Conservation (phyloP, 2,797 vertebrate species). For the Fratercula arctica region DNA sequence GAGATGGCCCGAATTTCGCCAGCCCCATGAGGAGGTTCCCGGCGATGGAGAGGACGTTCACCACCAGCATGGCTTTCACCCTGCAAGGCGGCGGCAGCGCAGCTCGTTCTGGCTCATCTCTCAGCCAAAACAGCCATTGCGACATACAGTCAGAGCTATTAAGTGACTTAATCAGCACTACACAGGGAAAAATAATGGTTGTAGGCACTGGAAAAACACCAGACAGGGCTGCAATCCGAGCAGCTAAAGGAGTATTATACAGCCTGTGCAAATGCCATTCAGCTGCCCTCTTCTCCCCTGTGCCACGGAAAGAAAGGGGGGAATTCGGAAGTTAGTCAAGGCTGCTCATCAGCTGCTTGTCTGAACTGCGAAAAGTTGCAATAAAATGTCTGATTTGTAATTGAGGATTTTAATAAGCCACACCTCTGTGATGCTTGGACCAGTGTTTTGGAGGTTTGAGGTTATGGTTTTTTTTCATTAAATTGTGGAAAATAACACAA, state of each 20-base stretch:
- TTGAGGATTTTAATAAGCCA: background rate
- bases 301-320: background rate
- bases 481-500: background rate
- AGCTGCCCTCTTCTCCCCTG: background rate
- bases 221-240: background rate
- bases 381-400: background rate
- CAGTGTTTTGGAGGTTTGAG: background rate
- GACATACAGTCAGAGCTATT: background rate
- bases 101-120: background rate
- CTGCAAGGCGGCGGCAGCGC: constrained; percentile 77
- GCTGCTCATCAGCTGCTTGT: background rate
- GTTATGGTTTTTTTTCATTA: background rate
- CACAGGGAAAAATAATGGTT: background rate
- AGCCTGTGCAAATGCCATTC: background rate
- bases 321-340: background rate
- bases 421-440: background rate
- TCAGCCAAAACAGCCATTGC: background rate
- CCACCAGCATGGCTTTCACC: constrained; percentile 89
- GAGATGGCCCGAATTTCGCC: constrained; percentile 86
- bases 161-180: background rate
- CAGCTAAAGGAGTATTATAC: background rate
- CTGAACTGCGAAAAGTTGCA: background rate
- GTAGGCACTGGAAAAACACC: background rate
- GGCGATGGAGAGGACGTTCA: constrained; percentile 86
- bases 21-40: constrained; percentile 91